These are phyloP conservation scores for Bombus picipes DNA, from an alignment of 1,140 invertebrate species.

Conservation along the genomic window DNA sequence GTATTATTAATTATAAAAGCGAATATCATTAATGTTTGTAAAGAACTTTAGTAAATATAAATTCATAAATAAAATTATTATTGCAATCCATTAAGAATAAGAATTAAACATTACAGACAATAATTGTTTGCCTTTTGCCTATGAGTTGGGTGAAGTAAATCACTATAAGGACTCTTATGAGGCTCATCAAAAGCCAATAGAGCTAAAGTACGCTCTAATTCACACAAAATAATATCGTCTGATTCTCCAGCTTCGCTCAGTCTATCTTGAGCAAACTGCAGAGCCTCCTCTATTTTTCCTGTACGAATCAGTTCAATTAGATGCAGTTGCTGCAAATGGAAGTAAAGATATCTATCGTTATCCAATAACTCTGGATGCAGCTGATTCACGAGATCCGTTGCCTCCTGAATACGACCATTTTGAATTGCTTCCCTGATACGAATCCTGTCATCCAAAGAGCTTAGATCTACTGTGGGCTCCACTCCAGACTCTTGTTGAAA, in stretches of 20 bases:
- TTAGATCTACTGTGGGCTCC: conserved; percentile 92
- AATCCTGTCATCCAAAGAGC: conserved; percentile 95
- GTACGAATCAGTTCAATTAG: conserved; percentile 96
- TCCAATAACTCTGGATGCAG: conserved; percentile 97
- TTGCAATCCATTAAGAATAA: background rate
- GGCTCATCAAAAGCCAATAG: conserved; percentile 98
- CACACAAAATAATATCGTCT: conserved; percentile 89
- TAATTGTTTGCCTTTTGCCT: conserved; percentile 91
- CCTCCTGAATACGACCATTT: conserved; percentile 95
- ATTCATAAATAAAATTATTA: background rate
- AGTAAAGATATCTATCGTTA: conserved; percentile 97
- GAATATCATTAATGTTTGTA: background rate
- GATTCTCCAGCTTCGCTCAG: conserved; percentile 95
- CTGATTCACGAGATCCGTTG: conserved; percentile 96
- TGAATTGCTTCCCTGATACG: conserved; percentile 97
- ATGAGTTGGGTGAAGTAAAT: conserved; percentile 95
- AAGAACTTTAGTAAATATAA: background rate
- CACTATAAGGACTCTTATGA: conserved; percentile 96
- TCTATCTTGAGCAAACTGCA: conserved; percentile 97
- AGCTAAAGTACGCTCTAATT: conserved; percentile 94
- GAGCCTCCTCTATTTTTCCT: conserved; percentile 95
- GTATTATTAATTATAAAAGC: conserved; percentile 32
- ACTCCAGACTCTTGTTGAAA: conserved; percentile 97
- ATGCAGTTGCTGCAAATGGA: conserved; percentile 98
- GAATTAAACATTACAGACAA: background rate